Conservation (phyloP, 2,113 vertebrate species). For the Heloderma charlesbogerti region DNA sequence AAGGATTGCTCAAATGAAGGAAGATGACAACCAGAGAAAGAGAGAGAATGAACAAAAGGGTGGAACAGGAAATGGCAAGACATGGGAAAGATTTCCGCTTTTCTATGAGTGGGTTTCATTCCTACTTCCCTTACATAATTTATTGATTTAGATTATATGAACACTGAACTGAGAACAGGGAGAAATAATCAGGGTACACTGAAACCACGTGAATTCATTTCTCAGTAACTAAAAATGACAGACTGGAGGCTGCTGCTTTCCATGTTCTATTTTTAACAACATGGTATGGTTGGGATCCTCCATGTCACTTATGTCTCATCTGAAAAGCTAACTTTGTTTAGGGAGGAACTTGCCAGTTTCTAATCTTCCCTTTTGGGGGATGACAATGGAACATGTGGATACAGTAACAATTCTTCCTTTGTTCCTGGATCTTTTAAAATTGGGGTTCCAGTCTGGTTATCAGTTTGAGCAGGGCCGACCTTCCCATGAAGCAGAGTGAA, state of each 20-base stretch:
- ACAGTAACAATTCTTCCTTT: neutral
- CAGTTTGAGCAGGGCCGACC: neutral
- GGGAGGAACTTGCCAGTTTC: neutral
- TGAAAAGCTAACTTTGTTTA: neutral
- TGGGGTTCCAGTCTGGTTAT: neutral
- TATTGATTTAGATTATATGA: neutral
- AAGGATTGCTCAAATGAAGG: slow-evolving; percentile 16
- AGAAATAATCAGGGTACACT: neutral
- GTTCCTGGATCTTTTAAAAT: neutral
- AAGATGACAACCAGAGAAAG: slow-evolving; percentile 14
- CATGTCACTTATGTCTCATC: neutral
- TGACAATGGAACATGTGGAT: neutral
- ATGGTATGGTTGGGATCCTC: neutral
- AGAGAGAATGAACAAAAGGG: neutral
- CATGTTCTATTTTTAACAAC: neutral
- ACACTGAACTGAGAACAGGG: neutral
- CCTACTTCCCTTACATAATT: neutral
- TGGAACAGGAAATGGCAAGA: neutral
- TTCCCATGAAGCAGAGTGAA: no score
- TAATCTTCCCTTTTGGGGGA: neutral
- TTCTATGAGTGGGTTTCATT: neutral
- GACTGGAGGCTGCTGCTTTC: neutral
- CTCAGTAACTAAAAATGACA: neutral
- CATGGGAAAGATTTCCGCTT: neutral
- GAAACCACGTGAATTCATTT: neutral